Conservation (phyloP, 2,113 vertebrate genomes). For the Ctenodactylus gundi region DNA sequence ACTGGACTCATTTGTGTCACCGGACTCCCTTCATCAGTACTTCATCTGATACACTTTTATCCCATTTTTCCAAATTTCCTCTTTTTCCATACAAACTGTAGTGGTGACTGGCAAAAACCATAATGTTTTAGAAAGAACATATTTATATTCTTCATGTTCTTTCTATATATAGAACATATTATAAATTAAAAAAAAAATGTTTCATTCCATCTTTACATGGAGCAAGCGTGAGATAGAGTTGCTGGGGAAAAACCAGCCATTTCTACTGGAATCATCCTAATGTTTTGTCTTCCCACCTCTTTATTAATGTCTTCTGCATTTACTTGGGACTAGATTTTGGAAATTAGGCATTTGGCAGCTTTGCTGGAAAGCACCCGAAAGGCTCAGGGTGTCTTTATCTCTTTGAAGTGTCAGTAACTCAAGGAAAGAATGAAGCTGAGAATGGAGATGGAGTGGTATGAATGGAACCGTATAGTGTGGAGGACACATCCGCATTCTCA, state of each 20-base stretch:
- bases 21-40: neutral
- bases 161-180: neutral
- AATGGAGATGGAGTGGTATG: slow-evolving; percentile 63
- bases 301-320: neutral
- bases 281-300: neutral
- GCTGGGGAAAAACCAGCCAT: neutral
- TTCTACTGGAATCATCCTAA: neutral
- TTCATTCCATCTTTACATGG: neutral
- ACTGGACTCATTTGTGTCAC: slow-evolving; percentile 57
- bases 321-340: neutral
- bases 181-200: neutral
- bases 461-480: neutral
- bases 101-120: slow-evolving; percentile 18
- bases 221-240: neutral
- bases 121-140: neutral
- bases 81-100: slow-evolving; percentile 17
- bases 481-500: slow-evolving; percentile 24
- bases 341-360: neutral
- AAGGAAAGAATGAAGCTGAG: slow-evolving; percentile 55
- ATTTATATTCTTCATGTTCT: no score
- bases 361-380: neutral
- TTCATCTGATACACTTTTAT: neutral
- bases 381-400: neutral
- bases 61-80: slow-evolving; percentile 55
- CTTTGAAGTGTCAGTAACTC: neutral